A percentile compares a stretch with the other conserved stretches of the same genome.
Evolutionary conservation across 2,113 vertebrate species (phyloP).

Genomic region (Hippocampus barbouri): DNA sequence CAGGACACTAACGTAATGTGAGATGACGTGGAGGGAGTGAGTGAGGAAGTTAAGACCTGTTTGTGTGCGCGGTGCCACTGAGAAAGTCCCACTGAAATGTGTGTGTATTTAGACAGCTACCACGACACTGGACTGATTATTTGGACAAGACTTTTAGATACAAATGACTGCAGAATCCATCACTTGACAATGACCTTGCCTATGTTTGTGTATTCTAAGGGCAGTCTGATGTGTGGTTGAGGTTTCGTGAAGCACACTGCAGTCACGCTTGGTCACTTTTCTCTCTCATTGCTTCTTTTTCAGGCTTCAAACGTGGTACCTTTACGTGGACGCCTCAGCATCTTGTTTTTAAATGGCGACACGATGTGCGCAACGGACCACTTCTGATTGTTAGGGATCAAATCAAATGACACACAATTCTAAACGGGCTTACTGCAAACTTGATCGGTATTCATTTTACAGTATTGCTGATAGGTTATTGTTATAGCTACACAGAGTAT

Average conservation of each 20-base stretch:
- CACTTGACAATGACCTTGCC: conserved; percentile 8
- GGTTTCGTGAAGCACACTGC: background rate
- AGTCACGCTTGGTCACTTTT: background rate
- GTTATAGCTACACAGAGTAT: too few species aligned
- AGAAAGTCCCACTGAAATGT: conserved; percentile 39
- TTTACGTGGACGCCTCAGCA: background rate
- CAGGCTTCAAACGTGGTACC: background rate
- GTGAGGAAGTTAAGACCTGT: conserved; percentile 1
- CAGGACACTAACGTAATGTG: background rate
- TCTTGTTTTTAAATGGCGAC: background rate
- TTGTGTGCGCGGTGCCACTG: conserved; percentile 4
- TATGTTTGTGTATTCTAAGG: background rate
- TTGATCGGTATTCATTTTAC: background rate
- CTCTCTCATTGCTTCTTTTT: background rate
- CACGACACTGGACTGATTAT: conserved; percentile 54
- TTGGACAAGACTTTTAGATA: conserved; percentile 54
- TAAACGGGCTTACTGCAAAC: background rate
- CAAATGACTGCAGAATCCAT: conserved; percentile 29
- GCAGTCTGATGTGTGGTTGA: background rate
- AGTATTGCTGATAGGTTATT: background rate
- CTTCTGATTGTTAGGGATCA: background rate
- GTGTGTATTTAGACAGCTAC: conserved; percentile 63
- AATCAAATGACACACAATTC: background rate
- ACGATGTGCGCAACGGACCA: background rate
- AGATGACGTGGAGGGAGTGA: background rate